phyloP scores from a whole-genome alignment of 2,797 vertebrate genomes.

The Galaxias olidus region DNA sequence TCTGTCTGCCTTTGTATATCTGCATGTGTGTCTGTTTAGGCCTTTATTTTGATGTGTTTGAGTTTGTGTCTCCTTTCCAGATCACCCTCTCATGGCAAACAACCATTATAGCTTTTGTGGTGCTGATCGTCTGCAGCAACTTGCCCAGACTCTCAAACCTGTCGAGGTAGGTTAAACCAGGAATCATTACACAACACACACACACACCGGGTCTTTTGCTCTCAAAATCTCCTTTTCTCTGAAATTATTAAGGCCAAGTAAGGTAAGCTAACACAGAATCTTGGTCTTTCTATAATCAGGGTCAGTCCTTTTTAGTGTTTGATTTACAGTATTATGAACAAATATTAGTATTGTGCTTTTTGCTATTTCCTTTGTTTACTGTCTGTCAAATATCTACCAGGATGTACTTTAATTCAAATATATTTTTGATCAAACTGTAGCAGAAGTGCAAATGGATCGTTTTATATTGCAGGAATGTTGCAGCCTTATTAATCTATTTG shows the following conservation, averaged over 20 bases:
- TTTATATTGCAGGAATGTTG: not conserved
- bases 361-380: no score
- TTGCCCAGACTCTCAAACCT: constrained; percentile 27
- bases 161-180: constrained; percentile 38
- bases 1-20: not conserved
- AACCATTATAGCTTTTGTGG: constrained; percentile 44
- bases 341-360: no score
- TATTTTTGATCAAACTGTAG: no score
- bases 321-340: no score
- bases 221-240: constrained; percentile 12
- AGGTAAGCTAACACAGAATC: no score
- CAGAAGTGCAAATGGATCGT: not conserved
- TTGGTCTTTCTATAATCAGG: not conserved
- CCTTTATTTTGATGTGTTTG: not conserved
- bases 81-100: constrained; percentile 11
- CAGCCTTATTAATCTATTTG: not conserved
- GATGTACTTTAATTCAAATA: no score
- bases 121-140: constrained; percentile 24
- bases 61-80: constrained; percentile 19
- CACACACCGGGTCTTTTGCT: not conserved
- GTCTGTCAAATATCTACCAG: no score
- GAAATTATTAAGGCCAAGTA: constrained; percentile 7
- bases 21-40: not conserved
- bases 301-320: not conserved
- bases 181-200: constrained; percentile 25